These are phyloP conservation scores for Pimephales promelas DNA, from an alignment of 2,113 vertebrate species.

Conservation along the genomic window DNA sequence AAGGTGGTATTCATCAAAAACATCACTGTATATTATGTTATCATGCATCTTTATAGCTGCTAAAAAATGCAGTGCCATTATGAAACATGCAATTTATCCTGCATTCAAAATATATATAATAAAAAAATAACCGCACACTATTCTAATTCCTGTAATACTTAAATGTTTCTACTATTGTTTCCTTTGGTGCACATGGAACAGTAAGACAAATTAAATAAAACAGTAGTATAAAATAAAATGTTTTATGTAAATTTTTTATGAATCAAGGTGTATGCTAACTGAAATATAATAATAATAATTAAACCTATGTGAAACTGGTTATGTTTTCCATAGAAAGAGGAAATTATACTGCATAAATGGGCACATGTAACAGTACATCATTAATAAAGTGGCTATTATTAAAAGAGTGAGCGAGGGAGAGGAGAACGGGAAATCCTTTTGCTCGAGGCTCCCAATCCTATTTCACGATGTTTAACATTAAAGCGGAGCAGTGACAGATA, in stretches of 20 bases:
- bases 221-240: neutral
- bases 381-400: neutral
- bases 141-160: neutral
- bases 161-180: neutral
- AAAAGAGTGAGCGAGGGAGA: neutral
- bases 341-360: neutral
- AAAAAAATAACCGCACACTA: neutral
- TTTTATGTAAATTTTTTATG: neutral
- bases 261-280: neutral
- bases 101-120: neutral
- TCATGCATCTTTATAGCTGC: slow-evolving; percentile 2
- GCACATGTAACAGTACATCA: neutral
- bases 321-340: neutral
- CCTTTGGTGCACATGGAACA: neutral
- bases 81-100: neutral
- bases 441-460: slow-evolving; percentile 23
- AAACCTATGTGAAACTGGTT: neutral
- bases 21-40: neutral
- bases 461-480: slow-evolving; percentile 18
- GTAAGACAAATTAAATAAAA: neutral
- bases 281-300: neutral
- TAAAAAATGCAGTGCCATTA: neutral
- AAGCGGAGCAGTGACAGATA: slow-evolving; percentile 32
- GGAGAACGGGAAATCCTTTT: neutral
- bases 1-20: neutral